Percentiles rank a stretch among this genome's conserved stretches.
phyloP scores from a whole-genome alignment of 1,140 invertebrate species.

The Microplitis demolitor region DNA sequence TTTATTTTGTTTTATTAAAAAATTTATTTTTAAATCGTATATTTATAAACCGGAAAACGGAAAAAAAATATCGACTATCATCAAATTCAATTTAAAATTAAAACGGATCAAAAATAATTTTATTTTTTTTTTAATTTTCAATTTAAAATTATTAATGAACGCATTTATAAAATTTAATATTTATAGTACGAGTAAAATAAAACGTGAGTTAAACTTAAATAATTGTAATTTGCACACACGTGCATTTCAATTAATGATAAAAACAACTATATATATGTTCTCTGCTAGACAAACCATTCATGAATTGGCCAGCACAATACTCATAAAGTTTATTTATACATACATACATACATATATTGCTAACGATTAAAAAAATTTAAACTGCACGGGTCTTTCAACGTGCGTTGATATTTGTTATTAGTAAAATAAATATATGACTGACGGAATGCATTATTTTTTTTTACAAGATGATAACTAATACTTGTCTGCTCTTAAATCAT shows the following conservation, averaged over 20 bases:
- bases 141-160: no score
- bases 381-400: neutral
- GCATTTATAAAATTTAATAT: no score
- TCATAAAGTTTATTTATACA: constrained; percentile 30
- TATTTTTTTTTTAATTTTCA: no score
- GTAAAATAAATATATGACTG: no score
- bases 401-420: neutral
- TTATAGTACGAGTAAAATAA: neutral
- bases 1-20: neutral
- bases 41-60: neutral
- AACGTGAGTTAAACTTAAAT: constrained; percentile 4
- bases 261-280: constrained; percentile 26
- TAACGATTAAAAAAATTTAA: neutral
- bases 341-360: no score
- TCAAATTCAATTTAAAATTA: no score
- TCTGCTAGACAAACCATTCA: constrained; percentile 39
- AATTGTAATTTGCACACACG: constrained; percentile 12
- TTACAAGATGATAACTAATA: no score
- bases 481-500: no score
- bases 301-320: constrained; percentile 37
- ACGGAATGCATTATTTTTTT: no score
- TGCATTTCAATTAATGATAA: constrained; percentile 11
- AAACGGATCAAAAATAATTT: no score
- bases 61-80: neutral
- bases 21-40: neutral